Percentiles rank a stretch among this genome's conserved stretches.
Evolutionary conservation across 1,140 invertebrate species (phyloP).

Genomic region (Lepidurus couesii): DNA sequence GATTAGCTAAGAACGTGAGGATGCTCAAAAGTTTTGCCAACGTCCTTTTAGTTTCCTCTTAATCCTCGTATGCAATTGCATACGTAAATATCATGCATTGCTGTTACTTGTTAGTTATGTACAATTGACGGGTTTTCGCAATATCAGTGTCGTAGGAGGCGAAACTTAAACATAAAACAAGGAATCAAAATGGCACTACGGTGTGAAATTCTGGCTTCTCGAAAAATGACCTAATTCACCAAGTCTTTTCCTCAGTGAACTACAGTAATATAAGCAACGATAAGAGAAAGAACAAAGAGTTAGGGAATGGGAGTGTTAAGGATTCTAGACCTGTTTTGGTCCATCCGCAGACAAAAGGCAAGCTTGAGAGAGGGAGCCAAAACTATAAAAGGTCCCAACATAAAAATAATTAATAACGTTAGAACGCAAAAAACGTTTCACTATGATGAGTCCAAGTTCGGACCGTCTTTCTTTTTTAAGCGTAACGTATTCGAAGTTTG

Average conservation of each 20-base stretch:
- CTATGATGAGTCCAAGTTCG: too few species aligned
- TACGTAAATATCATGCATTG: too few species aligned
- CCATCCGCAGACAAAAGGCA: neutral
- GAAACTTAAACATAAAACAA: too few species aligned
- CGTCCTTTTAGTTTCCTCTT: too few species aligned
- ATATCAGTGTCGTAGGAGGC: too few species aligned
- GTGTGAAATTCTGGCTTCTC: neutral
- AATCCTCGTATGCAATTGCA: too few species aligned
- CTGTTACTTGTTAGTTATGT: too few species aligned
- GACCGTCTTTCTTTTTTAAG: neutral
- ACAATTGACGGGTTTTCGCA: too few species aligned
- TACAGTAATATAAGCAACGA: slow-evolving; percentile 4
- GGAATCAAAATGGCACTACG: neutral
- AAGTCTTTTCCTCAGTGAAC: neutral
- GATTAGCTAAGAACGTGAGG: too few species aligned
- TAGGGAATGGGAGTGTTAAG: neutral
- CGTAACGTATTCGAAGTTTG: neutral
- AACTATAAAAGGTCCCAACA: slow-evolving; percentile 8
- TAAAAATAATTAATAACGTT: neutral
- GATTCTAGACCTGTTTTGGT: slow-evolving; percentile 5
- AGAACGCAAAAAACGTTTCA: neutral
- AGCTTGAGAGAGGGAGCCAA: slow-evolving; percentile 12
- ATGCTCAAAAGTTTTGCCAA: too few species aligned
- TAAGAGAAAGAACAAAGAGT: neutral
- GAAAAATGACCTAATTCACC: neutral